Base-by-base conservation (phyloP, 2,888 invertebrate species). In the Sinodicranocentrus sp. region DNA sequence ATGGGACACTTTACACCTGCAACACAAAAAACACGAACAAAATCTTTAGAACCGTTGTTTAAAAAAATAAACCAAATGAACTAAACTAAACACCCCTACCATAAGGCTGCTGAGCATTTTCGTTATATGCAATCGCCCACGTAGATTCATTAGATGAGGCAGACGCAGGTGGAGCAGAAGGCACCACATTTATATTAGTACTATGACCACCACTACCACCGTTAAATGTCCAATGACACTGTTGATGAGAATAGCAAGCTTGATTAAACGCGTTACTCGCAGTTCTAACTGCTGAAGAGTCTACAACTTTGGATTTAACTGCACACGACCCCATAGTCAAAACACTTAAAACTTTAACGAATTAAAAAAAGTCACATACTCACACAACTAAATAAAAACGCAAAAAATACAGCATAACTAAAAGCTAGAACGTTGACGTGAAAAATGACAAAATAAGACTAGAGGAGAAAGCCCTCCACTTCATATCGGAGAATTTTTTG, bases 1-100 rank as follows among this genome's bases (percentile, higher is more conserved):
- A 99, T 98, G 89, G 99, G 98, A 92, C 99, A 99, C 93, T 98
- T 98, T 91, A 99, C 96, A 92, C 98, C 99, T 98, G 93, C 6
- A 94, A 63, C 1, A 25, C 15, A 94, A 90, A 33, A 48, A n/a
- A 61, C 26, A 70, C 52, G 15, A 48, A 48, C 48, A 13, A 5
- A 39, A 54, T 65, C 10, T 28, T 2, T 65, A 13, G 10, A 44
- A 15, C 23, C 39, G 5, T 33, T 65, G 5, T 19, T 52, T 17
- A 52, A 52, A 3, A 8, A 33, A 33, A 6, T 33, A 33, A 33
- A 3, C 3, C 10, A 33, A 33, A 33, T 33, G 3, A 33, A 33
- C 33, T 33, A 33, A 33, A 33, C 10, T 33, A 33, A 33, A 33
- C 10, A 33, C 33, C 33, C 33, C 33, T 44, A 83, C 77, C 54